Conservation (phyloP, 2,113 vertebrate genomes). For the Stegostoma tigrinum region DNA sequence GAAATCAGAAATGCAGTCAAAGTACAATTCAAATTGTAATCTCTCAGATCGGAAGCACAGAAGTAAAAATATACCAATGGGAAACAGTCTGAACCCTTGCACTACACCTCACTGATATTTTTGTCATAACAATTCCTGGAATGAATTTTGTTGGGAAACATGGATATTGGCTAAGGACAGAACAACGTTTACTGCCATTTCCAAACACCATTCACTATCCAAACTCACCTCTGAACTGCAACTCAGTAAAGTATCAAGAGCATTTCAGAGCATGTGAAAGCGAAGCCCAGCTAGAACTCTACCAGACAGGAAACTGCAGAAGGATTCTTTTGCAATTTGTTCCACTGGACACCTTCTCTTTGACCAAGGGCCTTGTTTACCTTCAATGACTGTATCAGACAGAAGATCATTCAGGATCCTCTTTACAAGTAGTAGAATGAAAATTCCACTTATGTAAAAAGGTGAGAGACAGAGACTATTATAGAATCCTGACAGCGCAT, state of each 20-base stretch:
- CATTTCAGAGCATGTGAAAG: background rate
- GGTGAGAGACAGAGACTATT: background rate
- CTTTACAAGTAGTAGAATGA: background rate
- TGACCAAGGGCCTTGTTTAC: background rate
- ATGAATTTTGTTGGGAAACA: background rate
- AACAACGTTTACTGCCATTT: background rate
- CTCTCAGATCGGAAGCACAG: background rate
- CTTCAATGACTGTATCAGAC: background rate
- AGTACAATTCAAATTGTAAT: background rate
- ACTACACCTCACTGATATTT: too few relatives aligned
- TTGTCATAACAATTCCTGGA: background rate
- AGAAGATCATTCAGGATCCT: background rate
- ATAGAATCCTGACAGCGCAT: background rate
- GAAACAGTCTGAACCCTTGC: background rate
- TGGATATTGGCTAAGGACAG: background rate
- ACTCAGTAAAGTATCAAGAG: background rate
- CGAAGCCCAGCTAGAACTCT: background rate
- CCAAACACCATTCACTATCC: background rate
- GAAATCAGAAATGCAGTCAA: background rate
- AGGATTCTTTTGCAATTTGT: background rate
- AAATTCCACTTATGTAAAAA: background rate
- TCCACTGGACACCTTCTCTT: background rate
- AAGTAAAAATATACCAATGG: background rate
- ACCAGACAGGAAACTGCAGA: background rate
- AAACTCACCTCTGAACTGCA: background rate